Evolutionary conservation across 2,888 invertebrate species (phyloP), one percentile per base, ranked within the genome.

Genomic region (Globia sparganii): DNA sequence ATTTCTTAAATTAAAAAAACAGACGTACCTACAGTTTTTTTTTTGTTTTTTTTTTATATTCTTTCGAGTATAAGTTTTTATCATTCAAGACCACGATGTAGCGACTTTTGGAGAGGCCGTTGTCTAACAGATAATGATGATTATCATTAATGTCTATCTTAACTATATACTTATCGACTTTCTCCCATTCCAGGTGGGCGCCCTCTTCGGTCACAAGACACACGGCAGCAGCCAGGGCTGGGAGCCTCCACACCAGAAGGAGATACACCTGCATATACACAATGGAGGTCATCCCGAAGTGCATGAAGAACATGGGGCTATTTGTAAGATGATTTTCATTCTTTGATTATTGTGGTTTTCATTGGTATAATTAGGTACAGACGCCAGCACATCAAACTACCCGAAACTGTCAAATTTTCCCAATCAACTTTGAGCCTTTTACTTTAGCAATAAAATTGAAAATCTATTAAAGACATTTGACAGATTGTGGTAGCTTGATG

Each of bases 181-280:
- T 18, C 4, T 40, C 4, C 37, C 1, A 43, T 91, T 92, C 6
- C 92, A 96, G 96, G 72, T 95, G 3, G 96, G 96, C 3, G 94
- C 95, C 0, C 88, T 95, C 0, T 94, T 97, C 69, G 91, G 91
- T 0, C 86, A 90, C 2, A 96, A 96, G 79, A 82, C 88, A 0
- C 94, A 95, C 21, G 70, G 49, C 0, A 93, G 95, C 56, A 74
- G 61, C 0, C 91, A 91, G 21, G 92, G 90, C n/a, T 94, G 94
- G 94, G 92, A 94, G 49, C 85, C 89, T 4, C 89, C 91, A 0
- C 93, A 90, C 2, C 94, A 95, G 85, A 97, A 97, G 82, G 96
- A 97, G 80, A 95, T 97, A 3, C 97, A 97, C 59, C 90, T 97
- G 0, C 97, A 97, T 86, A 96, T 97, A 25, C 96, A 96, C 80